phyloP scores from a whole-genome alignment of 2,113 vertebrate genomes.

The Crotalus viridis region DNA sequence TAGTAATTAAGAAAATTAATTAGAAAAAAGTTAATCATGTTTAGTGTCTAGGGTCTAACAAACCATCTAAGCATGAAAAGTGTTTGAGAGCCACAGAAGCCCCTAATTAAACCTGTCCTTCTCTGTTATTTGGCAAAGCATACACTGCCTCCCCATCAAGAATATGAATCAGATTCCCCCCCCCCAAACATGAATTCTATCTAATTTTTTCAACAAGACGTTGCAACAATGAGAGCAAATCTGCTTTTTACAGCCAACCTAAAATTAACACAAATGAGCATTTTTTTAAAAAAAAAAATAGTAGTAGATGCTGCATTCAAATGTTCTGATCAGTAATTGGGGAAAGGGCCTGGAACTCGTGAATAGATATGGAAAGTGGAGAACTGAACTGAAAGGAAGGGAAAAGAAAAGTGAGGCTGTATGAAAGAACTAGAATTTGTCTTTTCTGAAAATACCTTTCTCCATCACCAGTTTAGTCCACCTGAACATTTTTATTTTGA shows the following conservation, averaged over 20 bases:
- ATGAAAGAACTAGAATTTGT: no score
- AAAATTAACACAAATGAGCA: background rate
- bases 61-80: conserved; percentile 10
- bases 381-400: background rate
- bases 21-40: conserved; percentile 38
- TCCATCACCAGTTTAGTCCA: background rate
- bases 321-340: background rate
- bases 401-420: background rate
- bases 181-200: background rate
- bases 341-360: background rate
- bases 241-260: background rate
- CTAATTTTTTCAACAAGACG: background rate
- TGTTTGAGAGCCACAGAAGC: background rate
- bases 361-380: background rate
- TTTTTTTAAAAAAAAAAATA: background rate
- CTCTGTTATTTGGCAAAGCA: conserved; percentile 5
- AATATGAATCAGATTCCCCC: background rate
- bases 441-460: background rate
- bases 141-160: background rate
- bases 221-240: background rate
- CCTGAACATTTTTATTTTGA: background rate
- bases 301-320: background rate
- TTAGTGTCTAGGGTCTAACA: conserved; percentile 14
- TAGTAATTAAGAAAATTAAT: conserved; percentile 32
- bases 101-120: conserved; percentile 2